These are phyloP conservation scores for Drosophila parabipectinata DNA, from an alignment of 1,140 invertebrate species.

Conservation along the genomic window DNA sequence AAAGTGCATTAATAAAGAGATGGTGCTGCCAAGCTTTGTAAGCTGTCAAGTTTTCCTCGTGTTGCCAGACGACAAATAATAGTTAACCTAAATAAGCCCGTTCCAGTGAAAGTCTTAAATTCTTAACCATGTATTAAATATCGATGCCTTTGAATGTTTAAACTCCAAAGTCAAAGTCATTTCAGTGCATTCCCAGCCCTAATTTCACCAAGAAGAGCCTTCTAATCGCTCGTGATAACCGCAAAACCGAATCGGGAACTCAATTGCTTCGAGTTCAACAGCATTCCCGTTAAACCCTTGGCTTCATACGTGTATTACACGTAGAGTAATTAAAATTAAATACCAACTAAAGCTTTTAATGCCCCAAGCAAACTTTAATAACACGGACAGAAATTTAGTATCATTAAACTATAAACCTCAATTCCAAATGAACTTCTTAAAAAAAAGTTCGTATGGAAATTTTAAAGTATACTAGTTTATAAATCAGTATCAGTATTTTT, in stretches of 20 bases:
- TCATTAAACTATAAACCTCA: too few relatives aligned
- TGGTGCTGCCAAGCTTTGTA: neutral
- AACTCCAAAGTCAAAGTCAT: conserved; percentile 5
- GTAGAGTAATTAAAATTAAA: conserved; percentile 73
- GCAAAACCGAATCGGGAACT: conserved; percentile 57
- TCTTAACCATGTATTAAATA: too few relatives aligned
- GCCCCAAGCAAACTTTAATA: conserved; percentile 6
- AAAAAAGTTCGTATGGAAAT: too few relatives aligned
- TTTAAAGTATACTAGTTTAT: too few relatives aligned
- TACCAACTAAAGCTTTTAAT: conserved; percentile 50
- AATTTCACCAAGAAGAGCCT: conserved; percentile 20
- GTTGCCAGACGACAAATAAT: neutral
- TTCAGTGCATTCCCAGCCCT: conserved; percentile 2
- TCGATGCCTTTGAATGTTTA: neutral
- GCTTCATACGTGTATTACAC: conserved; percentile 3
- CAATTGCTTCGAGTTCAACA: conserved; percentile 46
- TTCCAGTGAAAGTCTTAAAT: too few relatives aligned
- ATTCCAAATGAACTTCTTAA: too few relatives aligned
- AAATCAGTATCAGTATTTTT: too few relatives aligned
- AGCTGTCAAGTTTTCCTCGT: neutral
- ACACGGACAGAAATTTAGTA: too few relatives aligned
- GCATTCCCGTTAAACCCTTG: conserved; percentile 20
- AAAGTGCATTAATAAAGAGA: too few relatives aligned
- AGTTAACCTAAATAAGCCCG: too few relatives aligned
- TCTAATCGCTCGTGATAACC: conserved; percentile 36